These are phyloP conservation scores for Nyctibius bracteatus DNA, from an alignment of 2,113 vertebrate genomes.

Conservation along the genomic window DNA sequence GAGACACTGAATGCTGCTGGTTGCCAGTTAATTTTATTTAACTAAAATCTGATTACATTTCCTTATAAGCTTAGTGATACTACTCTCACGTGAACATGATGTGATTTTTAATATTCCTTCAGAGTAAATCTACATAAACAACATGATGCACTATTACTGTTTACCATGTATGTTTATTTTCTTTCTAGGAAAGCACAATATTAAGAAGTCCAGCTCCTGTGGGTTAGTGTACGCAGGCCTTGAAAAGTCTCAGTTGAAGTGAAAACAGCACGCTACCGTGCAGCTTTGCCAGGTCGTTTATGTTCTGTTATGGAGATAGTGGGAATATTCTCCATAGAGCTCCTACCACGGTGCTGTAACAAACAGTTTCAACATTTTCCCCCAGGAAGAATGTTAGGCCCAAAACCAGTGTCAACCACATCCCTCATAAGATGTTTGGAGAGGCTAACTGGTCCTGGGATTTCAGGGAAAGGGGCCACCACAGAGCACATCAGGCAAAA, in stretches of 20 bases:
- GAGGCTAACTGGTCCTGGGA: not conserved
- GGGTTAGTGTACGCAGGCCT: not conserved
- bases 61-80: not conserved
- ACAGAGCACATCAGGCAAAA: fast-evolving
- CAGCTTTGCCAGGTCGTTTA: not conserved
- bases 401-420: not conserved
- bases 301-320: not conserved
- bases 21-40: not conserved
- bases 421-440: not conserved
- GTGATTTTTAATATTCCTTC: not conserved
- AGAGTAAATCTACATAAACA: not conserved
- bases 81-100: not conserved
- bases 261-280: fast-evolving
- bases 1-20: not conserved
- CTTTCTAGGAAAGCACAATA: not conserved
- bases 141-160: not conserved
- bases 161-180: not conserved
- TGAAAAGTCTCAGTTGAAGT: not conserved
- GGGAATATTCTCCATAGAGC: not conserved
- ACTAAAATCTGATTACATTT: not conserved
- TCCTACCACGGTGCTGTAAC: not conserved
- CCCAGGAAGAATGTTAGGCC: not conserved
- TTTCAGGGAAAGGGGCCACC: not conserved
- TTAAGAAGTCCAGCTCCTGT: not conserved
- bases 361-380: not conserved